phyloP scores from a whole-genome alignment of 2,113 vertebrate genomes.

The Phrynocephalus versicolor region DNA sequence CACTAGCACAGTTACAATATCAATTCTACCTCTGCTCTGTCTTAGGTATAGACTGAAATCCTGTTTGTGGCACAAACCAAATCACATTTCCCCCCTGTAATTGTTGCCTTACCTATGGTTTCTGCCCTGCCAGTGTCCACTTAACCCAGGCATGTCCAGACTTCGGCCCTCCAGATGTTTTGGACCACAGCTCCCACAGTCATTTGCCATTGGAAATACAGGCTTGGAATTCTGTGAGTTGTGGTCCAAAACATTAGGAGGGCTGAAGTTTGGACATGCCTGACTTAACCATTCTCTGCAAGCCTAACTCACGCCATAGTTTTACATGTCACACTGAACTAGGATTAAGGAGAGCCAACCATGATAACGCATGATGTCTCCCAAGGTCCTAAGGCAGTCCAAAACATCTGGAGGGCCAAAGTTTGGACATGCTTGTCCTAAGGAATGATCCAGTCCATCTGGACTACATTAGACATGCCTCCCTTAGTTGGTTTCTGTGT shows the following conservation, averaged over 20 bases:
- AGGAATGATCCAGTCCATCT: conserved; percentile 14
- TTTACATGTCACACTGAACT: background rate
- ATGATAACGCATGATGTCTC: background rate
- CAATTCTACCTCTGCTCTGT: background rate
- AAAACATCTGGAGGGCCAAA: too few species aligned
- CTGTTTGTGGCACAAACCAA: too few species aligned
- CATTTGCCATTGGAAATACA: too few species aligned
- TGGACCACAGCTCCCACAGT: too few species aligned
- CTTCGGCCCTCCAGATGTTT: too few species aligned
- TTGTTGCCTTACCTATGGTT: background rate
- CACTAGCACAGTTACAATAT: background rate
- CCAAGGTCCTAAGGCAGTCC: background rate
- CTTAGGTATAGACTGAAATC: too few species aligned
- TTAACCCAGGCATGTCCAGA: too few species aligned
- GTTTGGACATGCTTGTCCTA: too few species aligned
- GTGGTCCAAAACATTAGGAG: too few species aligned
- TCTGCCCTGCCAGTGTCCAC: background rate
- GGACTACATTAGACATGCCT: conserved; percentile 17
- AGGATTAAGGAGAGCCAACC: background rate
- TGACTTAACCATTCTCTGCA: background rate
- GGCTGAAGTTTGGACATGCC: too few species aligned
- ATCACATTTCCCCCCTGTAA: too few species aligned
- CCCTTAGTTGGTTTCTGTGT: conserved; percentile 11
- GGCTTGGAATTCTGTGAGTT: too few species aligned
- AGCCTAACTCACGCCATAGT: background rate